Evolutionary conservation across 2,113 vertebrate species (phyloP), one percentile per base, ranked within the genome.

Genomic region (Ctenomys sociabilis): DNA sequence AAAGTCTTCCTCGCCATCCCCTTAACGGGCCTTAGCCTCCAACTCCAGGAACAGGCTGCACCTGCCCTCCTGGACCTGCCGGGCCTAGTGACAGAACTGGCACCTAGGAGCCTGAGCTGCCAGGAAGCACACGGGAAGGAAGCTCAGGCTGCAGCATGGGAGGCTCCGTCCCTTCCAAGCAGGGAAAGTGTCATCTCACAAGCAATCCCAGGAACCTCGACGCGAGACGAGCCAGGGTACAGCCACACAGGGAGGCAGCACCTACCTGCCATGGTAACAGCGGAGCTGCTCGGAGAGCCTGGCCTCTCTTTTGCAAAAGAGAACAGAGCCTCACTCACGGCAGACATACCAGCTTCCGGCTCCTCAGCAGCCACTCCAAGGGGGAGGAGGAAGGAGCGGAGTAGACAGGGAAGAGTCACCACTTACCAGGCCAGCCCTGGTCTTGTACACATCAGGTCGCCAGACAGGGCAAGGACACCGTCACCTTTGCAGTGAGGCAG

Each of bases 331-430:
- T 64, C 78, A 61, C 63, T 95, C 96, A 64, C 84, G 35, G 96
- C 96, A 87, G 97, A 94, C 66, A 68, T 91, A 93, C 91, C 97
- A 85, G 92, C 96, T 98, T 98, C 97, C 97, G 96, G 96, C 91
- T 95, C 87, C 96, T 97, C 72, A 3, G 85, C 59, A 10, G 95
- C 94, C 97, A 97, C 97, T 96, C 93, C 94, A 85, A 94, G 77
- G n/a, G 94, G 97, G 97, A 97, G 97, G 97, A 97, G 97, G 97
- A 97, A 97, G 94, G 1, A 19, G 97, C 95, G 14, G 21, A 94
- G 64, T 88, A 8, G 93, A 87, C 93, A 95, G 84, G 88, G 35
- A 0, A 0, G 82, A 96, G 90, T 97, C 63, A 93, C 72, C 66
- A 64, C 92, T 95, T 59, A 22, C 85, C 97, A 90, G 96, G 96